Evolutionary conservation across 2,888 invertebrate species (phyloP).

Genomic region (Dryomyza anilis): DNA sequence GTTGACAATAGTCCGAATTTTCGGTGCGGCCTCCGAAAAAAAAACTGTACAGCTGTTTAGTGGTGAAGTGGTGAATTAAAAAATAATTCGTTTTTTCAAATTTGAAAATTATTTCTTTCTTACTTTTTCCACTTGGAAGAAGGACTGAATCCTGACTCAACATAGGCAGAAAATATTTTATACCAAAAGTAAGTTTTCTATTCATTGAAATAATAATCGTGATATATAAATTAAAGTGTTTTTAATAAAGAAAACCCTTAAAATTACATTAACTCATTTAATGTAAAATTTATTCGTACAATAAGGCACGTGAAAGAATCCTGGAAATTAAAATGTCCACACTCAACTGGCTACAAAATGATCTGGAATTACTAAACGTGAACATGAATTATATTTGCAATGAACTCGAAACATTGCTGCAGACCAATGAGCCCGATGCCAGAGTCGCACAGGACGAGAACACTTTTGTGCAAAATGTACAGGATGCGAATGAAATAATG

Average conservation of each 20-base stretch:
- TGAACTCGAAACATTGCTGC: slow-evolving; percentile 5
- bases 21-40: no score
- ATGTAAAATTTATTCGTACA: background rate
- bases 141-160: no score
- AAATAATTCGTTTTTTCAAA: background rate
- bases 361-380: background rate
- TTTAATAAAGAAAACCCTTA: no score
- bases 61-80: background rate
- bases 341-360: background rate
- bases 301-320: no score
- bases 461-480: no score
- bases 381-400: slow-evolving; percentile 4
- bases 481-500: background rate
- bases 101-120: background rate
- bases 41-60: no score
- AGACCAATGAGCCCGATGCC: background rate
- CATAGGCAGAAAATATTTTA: no score
- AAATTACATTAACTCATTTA: background rate
- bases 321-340: background rate
- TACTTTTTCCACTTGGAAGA: background rate
- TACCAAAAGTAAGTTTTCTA: no score
- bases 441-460: no score
- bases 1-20: no score
- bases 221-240: no score
- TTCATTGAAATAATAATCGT: no score